Evolutionary conservation across 2,888 invertebrate species (phyloP).

Genomic region (Acrobasis repandana): DNA sequence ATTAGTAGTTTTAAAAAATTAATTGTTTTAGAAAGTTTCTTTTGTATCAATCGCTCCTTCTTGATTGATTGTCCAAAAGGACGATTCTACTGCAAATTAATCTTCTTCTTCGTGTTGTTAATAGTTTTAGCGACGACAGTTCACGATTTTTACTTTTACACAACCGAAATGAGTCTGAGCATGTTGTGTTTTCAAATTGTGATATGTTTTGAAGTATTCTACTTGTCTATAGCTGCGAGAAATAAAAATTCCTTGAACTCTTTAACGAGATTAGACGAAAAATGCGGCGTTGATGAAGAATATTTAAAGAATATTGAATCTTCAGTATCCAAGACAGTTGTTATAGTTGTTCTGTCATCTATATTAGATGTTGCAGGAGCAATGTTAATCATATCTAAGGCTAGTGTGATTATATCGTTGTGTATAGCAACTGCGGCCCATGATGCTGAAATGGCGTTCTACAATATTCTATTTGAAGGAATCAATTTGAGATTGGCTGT

Average conservation of each 20-base stretch:
- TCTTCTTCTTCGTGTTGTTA: conserved; percentile 34
- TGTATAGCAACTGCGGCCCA: conserved; percentile 50
- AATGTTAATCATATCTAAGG: conserved; percentile 30
- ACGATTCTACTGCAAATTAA: conserved; percentile 41
- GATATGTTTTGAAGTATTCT: conserved; percentile 38
- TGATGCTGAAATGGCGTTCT: conserved; percentile 56
- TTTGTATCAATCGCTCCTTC: conserved; percentile 55
- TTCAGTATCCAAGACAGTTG: conserved; percentile 30
- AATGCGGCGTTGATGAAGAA: conserved; percentile 42
- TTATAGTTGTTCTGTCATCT: conserved; percentile 36
- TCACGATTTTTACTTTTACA: conserved; percentile 37
- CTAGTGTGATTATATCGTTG: conserved; percentile 36
- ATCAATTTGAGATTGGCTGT: conserved; percentile 52
- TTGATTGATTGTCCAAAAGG: conserved; percentile 38
- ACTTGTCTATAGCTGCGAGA: conserved; percentile 38
- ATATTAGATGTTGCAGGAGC: conserved; percentile 47
- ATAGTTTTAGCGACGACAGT: conserved; percentile 29
- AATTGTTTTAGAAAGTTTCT: conserved; percentile 49
- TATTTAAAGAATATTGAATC: conserved; percentile 34
- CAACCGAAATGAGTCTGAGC: conserved; percentile 19
- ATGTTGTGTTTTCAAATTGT: conserved; percentile 38
- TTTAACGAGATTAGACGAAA: conserved; percentile 49
- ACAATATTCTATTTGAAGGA: conserved; percentile 49
- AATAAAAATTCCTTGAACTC: conserved; percentile 37
- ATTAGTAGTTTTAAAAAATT: conserved; percentile 38